A percentile compares a stretch with the other conserved stretches of the same genome.
Conservation (phyloP, 2,113 vertebrate genomes). For the Actenoides lindsayi region DNA sequence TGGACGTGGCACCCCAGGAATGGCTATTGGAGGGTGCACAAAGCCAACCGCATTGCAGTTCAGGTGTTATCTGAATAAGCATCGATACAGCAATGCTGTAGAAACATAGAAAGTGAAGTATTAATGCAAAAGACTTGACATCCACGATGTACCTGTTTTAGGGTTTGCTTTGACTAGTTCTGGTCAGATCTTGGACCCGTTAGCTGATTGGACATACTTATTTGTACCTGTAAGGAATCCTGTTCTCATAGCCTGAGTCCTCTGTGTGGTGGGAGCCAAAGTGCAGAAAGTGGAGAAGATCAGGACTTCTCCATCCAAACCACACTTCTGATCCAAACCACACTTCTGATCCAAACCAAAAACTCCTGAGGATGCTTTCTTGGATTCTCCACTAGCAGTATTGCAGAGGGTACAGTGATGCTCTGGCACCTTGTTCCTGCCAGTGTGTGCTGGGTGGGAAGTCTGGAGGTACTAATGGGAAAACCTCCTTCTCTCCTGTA, state of each 20-base stretch:
- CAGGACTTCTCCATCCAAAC: neutral
- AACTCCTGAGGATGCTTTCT: neutral
- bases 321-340: neutral
- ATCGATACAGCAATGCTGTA: neutral
- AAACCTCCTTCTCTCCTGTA: neutral
- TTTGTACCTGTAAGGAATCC: neutral
- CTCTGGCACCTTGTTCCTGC: neutral
- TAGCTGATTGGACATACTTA: neutral
- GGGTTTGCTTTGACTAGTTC: neutral
- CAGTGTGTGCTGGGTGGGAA: neutral
- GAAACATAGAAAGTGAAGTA: neutral
- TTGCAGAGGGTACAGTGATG: neutral
- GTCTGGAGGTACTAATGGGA: neutral
- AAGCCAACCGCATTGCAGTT: neutral
- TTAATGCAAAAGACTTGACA: neutral
- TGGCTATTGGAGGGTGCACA: accelerated
- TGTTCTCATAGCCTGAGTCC: neutral
- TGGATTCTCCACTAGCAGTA: neutral
- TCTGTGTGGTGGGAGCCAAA: neutral
- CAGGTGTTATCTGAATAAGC: neutral
- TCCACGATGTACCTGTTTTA: accelerated
- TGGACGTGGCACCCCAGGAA: neutral
- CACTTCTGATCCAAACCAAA: neutral
- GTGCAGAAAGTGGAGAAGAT: neutral
- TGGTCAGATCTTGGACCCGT: neutral